Evolutionary conservation across 2,888 invertebrate genomes (phyloP).

Genomic region (Euplagia quadripunctaria): DNA sequence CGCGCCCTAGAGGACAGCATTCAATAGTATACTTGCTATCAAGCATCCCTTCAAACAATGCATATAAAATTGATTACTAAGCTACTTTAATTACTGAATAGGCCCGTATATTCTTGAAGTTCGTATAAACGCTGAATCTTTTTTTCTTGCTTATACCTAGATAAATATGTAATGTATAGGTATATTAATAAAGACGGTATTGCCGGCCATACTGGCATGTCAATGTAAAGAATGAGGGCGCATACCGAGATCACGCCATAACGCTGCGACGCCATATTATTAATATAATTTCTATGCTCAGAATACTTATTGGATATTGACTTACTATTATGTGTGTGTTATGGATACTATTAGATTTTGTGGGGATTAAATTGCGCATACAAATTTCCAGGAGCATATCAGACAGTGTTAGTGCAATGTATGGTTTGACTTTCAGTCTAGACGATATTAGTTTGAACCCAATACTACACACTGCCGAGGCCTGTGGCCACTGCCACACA

Average conservation of each 20-base stretch:
- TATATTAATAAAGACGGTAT: constrained; percentile 55
- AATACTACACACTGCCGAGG: not conserved
- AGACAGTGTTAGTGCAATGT: not conserved
- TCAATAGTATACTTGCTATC: too few species aligned
- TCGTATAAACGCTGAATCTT: not conserved
- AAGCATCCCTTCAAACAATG: not conserved
- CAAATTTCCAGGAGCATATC: not conserved
- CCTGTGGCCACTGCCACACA: too few species aligned
- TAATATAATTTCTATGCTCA: constrained; percentile 67
- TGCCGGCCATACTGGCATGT: constrained; percentile 51
- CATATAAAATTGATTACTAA: not conserved
- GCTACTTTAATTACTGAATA: not conserved
- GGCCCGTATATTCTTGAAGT: not conserved
- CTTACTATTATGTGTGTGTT: constrained; percentile 33
- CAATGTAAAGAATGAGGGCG: constrained; percentile 72
- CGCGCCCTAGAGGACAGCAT: too few species aligned
- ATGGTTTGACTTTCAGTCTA: not conserved
- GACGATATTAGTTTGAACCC: not conserved
- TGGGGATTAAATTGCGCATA: not conserved
- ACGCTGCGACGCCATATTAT: constrained; percentile 59
- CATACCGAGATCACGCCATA: constrained; percentile 58
- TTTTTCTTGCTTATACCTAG: not conserved
- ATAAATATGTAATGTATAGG: constrained; percentile 36
- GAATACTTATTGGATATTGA: constrained; percentile 40
- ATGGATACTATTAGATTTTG: not conserved